Evolutionary conservation across 2,113 vertebrate species (phyloP).

Genomic region (Forbesichthys agassizii): DNA sequence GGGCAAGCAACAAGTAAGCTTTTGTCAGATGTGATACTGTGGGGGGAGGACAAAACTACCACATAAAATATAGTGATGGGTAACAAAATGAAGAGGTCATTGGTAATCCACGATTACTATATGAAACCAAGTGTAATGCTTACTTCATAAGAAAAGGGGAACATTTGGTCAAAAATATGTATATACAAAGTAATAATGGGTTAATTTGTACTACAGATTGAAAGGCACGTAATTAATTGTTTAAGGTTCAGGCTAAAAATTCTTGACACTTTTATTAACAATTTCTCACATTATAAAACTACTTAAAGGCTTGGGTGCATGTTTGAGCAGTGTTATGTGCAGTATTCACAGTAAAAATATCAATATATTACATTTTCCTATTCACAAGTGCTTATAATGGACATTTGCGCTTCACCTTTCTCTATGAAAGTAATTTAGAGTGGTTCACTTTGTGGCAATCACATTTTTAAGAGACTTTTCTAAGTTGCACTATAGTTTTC

Average conservation of each 20-base stretch:
- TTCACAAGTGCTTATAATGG: constrained; percentile 70
- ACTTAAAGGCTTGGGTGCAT: constrained; percentile 8
- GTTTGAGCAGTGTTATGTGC: constrained; percentile 30
- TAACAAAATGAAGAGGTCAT: constrained; percentile 15
- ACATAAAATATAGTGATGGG: constrained; percentile 4
- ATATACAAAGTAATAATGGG: constrained; percentile 17
- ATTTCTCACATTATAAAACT: background rate
- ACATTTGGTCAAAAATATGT: constrained; percentile 32
- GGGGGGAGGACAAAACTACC: constrained; percentile 6
- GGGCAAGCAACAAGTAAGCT: constrained; percentile 75
- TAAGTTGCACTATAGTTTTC: constrained; percentile 29
- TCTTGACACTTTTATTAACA: background rate
- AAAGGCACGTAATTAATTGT: background rate
- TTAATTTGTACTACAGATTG: background rate
- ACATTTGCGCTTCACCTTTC: constrained; percentile 27
- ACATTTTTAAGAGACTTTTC: constrained; percentile 9
- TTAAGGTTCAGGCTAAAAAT: background rate
- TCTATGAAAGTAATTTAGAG: constrained; percentile 33
- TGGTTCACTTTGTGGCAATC: too few species aligned
- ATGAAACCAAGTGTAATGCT: constrained; percentile 45
- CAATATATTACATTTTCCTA: constrained; percentile 72
- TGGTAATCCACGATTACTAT: constrained; percentile 1
- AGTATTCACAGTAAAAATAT: constrained; percentile 73
- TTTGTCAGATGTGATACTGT: constrained; percentile 62
- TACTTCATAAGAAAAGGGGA: constrained; percentile 23